Conservation (phyloP, 2,888 invertebrate genomes). For the Stenotaenia linearis region DNA sequence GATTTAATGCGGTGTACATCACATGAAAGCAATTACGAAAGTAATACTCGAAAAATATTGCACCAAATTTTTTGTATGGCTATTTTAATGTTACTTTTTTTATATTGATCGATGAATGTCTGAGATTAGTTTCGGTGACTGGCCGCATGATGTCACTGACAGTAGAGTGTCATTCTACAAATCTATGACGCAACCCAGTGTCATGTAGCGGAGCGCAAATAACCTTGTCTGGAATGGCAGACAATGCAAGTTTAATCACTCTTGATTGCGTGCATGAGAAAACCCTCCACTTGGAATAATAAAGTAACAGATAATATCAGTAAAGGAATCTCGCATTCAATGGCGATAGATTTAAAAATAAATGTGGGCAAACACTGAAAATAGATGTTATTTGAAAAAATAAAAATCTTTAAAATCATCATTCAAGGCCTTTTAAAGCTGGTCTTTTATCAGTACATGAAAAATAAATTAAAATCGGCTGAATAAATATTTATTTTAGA, state of each 20-base stretch:
- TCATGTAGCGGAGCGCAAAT: constrained; percentile 12
- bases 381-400: not conserved
- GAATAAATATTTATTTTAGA: not conserved
- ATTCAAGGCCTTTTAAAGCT: not conserved
- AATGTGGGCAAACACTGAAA: not conserved
- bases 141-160: constrained; percentile 24
- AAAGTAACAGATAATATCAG: constrained; percentile 3
- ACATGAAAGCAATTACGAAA: not conserved
- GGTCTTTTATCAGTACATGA: not conserved
- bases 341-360: not conserved
- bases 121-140: constrained; percentile 7
- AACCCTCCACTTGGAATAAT: constrained; percentile 8
- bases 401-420: not conserved
- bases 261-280: constrained; percentile 19
- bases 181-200: not conserved
- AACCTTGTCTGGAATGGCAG: constrained; percentile 20
- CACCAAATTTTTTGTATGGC: not conserved
- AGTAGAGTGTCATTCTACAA: not conserved
- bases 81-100: not conserved
- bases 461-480: not conserved
- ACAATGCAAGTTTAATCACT: constrained; percentile 26
- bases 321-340: not conserved
- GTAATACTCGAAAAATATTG: not conserved
- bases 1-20: not conserved
- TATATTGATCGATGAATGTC: constrained; percentile 12